phyloP scores from a whole-genome alignment of 92 coral and sea anemone genomes.

The Isaurus tuberculatus region DNA sequence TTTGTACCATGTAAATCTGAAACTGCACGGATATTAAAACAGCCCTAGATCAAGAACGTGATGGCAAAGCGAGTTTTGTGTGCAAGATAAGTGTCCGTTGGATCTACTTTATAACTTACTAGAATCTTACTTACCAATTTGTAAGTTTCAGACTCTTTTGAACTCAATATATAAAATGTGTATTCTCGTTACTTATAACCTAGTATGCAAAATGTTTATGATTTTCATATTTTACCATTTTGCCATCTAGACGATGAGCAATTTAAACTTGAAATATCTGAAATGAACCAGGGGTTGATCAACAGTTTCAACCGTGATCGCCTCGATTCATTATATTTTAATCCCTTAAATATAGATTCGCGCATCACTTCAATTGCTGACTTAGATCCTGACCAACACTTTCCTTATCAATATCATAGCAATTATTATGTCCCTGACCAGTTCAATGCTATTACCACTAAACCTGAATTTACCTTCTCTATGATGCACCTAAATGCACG shows the following conservation, averaged over 20 bases:
- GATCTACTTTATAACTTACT: too few relatives aligned
- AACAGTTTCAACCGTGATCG: conserved; percentile 28
- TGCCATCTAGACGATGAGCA: conserved; percentile 35
- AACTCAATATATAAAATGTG: too few relatives aligned
- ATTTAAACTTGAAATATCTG: conserved; percentile 13
- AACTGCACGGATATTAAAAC: not conserved
- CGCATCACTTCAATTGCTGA: not conserved
- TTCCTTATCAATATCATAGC: not conserved
- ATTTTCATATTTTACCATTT: conserved; percentile 18
- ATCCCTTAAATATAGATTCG: conserved; percentile 12
- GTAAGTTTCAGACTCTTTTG: too few relatives aligned
- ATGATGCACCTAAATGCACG: conserved; percentile 15
- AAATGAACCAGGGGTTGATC: conserved; percentile 33
- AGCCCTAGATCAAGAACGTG: not conserved
- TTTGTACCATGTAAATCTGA: not conserved
- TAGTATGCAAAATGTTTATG: too few relatives aligned
- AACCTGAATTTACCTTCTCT: not conserved
- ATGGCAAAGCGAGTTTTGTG: too few relatives aligned
- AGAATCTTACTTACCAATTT: too few relatives aligned
- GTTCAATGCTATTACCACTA: not conserved
- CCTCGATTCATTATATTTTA: conserved; percentile 12
- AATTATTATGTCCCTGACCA: conserved; percentile 35
- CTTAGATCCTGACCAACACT: conserved; percentile 16
- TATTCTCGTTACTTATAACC: too few relatives aligned
- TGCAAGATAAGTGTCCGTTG: too few relatives aligned